phyloP scores from a whole-genome alignment of 2,113 vertebrate species.

The Macheiramphus alcinus region DNA sequence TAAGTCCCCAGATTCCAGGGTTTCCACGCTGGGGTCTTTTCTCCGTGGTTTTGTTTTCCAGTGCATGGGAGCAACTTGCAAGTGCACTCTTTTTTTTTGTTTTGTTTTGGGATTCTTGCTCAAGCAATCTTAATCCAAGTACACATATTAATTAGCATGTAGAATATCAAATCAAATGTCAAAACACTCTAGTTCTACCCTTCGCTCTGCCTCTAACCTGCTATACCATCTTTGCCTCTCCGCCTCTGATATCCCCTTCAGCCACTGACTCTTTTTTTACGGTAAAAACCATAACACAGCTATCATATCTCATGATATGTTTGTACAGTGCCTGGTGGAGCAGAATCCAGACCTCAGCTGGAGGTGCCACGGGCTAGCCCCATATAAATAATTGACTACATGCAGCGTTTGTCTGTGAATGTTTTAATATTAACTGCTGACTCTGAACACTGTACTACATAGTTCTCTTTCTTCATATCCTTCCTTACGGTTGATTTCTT shows the following conservation, averaged over 20 bases:
- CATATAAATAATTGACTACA: constrained; percentile 39
- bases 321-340: not conserved
- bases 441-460: not conserved
- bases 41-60: not conserved
- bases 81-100: not conserved
- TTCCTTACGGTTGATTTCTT: constrained; percentile 40
- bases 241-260: not conserved
- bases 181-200: not conserved
- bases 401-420: not conserved
- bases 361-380: not conserved
- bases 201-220: not conserved
- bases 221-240: not conserved
- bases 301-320: not conserved
- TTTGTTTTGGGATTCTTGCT: not conserved
- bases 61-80: not conserved
- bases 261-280: not conserved
- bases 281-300: not conserved
- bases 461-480: constrained; percentile 41
- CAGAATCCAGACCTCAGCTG: constrained; percentile 10
- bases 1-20: not conserved
- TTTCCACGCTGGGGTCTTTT: not conserved
- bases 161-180: not conserved
- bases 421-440: constrained; percentile 52
- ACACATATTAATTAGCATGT: not conserved
- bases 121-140: not conserved